phyloP scores from a whole-genome alignment of 2,797 vertebrate species.

The Momotus momota region DNA sequence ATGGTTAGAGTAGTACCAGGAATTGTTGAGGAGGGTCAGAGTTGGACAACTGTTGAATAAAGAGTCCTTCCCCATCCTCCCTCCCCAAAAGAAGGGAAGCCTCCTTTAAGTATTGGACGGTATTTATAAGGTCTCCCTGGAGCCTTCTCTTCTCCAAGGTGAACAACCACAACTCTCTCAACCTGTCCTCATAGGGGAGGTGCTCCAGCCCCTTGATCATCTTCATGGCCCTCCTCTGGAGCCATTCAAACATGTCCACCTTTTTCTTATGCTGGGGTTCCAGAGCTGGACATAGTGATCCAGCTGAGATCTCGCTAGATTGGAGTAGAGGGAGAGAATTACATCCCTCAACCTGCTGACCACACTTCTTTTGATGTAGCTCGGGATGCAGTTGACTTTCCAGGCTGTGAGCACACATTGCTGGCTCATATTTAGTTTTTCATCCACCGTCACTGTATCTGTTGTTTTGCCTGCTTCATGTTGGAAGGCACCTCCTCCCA shows the following conservation, averaged over 20 bases:
- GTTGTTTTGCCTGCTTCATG: accelerated
- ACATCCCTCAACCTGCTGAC: background rate
- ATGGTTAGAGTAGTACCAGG: background rate
- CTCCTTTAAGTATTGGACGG: background rate
- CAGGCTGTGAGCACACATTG: background rate
- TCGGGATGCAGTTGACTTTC: background rate
- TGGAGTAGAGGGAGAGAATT: background rate
- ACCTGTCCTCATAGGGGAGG: background rate
- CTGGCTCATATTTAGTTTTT: background rate
- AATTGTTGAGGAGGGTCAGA: background rate
- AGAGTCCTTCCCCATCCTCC: background rate
- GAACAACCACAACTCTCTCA: background rate
- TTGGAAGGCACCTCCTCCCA: background rate
- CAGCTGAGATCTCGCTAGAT: background rate
- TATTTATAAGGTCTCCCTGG: background rate
- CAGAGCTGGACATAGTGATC: background rate
- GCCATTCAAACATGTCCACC: background rate
- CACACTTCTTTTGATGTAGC: background rate
- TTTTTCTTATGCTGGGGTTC: background rate
- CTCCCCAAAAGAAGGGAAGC: background rate
- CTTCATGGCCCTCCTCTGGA: background rate
- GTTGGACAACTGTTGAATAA: background rate
- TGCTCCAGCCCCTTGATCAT: background rate
- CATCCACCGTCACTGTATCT: background rate
- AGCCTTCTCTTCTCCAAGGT: background rate